These are phyloP conservation scores for Oreochromis tanganicae DNA, from an alignment of 2,113 vertebrate genomes.

Conservation along the genomic window DNA sequence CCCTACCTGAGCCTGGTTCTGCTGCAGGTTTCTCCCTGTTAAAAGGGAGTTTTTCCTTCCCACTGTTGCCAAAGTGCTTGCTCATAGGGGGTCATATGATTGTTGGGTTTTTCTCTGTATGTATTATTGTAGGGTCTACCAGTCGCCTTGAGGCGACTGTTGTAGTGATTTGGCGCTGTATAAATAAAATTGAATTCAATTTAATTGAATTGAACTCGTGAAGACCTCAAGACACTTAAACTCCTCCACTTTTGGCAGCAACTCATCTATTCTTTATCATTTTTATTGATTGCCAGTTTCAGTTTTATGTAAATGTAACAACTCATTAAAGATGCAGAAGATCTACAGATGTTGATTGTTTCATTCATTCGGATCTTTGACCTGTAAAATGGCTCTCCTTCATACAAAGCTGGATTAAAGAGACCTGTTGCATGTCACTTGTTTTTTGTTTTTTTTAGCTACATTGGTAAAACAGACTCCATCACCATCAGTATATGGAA, in stretches of 20 bases:
- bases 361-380: not conserved
- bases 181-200: not conserved
- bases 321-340: too few species aligned
- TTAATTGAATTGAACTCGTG: fast-evolving
- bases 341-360: not conserved
- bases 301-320: not conserved
- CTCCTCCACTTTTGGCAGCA: not conserved
- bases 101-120: not conserved
- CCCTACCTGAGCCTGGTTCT: not conserved
- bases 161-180: not conserved
- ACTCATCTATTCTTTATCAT: not conserved
- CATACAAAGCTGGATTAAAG: not conserved
- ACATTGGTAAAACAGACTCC: conserved; percentile 94
- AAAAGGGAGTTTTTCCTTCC: not conserved
- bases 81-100: not conserved
- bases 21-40: not conserved
- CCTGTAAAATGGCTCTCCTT: not conserved
- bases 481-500: conserved; percentile 99
- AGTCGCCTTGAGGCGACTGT: fast-evolving
- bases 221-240: not conserved
- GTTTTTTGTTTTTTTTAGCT: conserved; percentile 48
- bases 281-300: not conserved
- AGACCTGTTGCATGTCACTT: not conserved
- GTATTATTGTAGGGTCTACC: not conserved
- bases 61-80: not conserved